Evolutionary conservation across 2,113 vertebrate species (phyloP).

Genomic region (Sturnira hondurensis): DNA sequence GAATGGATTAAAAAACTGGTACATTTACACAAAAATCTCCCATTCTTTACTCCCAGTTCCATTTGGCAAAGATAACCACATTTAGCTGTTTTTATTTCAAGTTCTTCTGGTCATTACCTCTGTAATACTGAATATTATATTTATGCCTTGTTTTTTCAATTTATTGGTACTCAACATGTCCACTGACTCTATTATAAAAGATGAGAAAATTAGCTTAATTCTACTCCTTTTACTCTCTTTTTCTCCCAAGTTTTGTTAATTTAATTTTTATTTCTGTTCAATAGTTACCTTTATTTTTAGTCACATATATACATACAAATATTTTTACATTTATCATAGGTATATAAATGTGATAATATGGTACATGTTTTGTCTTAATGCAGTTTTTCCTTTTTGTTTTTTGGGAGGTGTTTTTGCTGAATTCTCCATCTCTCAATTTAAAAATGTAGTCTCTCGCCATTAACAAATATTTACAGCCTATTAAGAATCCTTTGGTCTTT

Average conservation of each 20-base stretch:
- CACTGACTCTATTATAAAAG: background rate
- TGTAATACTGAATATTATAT: conserved; percentile 2
- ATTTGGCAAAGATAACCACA: background rate
- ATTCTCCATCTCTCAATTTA: background rate
- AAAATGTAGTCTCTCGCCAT: background rate
- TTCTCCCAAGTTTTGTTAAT: conserved; percentile 9
- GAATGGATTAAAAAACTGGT: too few relatives aligned
- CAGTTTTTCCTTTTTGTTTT: background rate
- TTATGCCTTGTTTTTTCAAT: background rate
- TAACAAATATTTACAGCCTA: background rate
- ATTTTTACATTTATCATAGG: background rate
- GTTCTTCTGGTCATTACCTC: background rate
- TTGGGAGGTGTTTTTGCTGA: background rate
- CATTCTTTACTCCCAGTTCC: background rate
- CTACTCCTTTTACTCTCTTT: background rate
- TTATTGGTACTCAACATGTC: background rate
- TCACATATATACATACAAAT: background rate
- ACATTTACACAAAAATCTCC: background rate
- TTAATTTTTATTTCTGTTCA: conserved; percentile 14
- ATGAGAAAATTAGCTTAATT: conserved; percentile 28
- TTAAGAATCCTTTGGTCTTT: background rate
- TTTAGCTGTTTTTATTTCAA: conserved; percentile 42
- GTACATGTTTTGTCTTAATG: background rate
- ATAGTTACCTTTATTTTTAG: conserved; percentile 21
- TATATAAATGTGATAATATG: background rate